Percentiles rank a stretch among this genome's conserved stretches.
These are phyloP conservation scores for Chaenocephalus aceratus DNA, from an alignment of 2,113 vertebrate species.

Conservation along the genomic window DNA sequence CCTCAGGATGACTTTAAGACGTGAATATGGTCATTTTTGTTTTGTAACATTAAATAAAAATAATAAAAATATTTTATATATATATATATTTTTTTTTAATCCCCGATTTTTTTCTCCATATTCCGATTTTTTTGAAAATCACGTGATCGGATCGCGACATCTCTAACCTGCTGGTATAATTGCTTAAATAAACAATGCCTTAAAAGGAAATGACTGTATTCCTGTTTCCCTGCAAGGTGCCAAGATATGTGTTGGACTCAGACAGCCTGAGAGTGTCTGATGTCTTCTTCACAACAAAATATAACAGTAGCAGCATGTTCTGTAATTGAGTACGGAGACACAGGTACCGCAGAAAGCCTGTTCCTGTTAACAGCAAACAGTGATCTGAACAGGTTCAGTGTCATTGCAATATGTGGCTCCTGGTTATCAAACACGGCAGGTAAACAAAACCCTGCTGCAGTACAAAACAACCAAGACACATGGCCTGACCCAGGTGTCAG, in stretches of 20 bases:
- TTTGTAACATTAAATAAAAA: too few species aligned
- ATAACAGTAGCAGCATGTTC: not conserved
- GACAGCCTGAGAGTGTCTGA: not conserved
- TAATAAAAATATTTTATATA: too few species aligned
- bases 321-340: slow-evolving; percentile 16
- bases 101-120: too few species aligned
- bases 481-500: slow-evolving; percentile 9
- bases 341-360: slow-evolving; percentile 11
- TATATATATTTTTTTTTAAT: too few species aligned
- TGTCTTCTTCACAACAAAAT: slow-evolving; percentile 11
- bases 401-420: slow-evolving; percentile 30
- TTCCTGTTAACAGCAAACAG: slow-evolving; percentile 37
- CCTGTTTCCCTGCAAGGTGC: not conserved
- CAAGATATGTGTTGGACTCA: slow-evolving; percentile 18
- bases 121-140: too few species aligned
- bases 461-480: slow-evolving; percentile 16
- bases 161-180: slow-evolving; percentile 3
- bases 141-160: too few species aligned
- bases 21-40: too few species aligned
- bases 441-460: slow-evolving; percentile 37
- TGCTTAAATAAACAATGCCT: slow-evolving; percentile 10
- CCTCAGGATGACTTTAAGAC: too few species aligned
- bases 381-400: slow-evolving; percentile 19
- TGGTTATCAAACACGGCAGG: slow-evolving; percentile 52
- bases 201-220: not conserved